Base-by-base conservation (phyloP, 2,888 invertebrate genomes). In the Agapetus fuscipes region DNA sequence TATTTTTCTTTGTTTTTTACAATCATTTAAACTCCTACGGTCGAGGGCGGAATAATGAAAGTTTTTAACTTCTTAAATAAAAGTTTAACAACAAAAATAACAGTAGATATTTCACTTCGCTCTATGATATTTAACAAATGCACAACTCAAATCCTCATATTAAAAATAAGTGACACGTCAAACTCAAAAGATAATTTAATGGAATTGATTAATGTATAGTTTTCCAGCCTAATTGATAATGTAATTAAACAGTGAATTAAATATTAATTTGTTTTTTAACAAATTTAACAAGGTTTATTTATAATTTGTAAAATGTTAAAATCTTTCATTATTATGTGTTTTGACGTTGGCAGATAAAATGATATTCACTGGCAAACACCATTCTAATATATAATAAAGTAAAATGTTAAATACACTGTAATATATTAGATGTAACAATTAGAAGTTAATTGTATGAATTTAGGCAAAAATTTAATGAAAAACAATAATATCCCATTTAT, bases 331-430 rank as follows among this genome's bases (percentile, higher is more conserved):
- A n/a, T n/a, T n/a, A n/a, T n/a, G n/a, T n/a, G n/a, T n/a, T n/a
- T n/a, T n/a, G n/a, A 31, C 36, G 24, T 39, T 34, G 51, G 55
- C 57, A 53, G 58, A 61, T 64, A 68, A 69, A 67, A 61, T 61
- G 68, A 50, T 66, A 60, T 49, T 52, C 54, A 56, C 63, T 56
- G 66, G 66, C 57, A 70, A 70, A 70, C 70, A 70, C 70, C 69
- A 70, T 58, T 58, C 54, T 62, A 62, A 60, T 57, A 51, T 59
- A 61, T 62, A 62, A 60, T 57, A 51, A 59, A 61, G 64, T 57
- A 61, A 62, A 61, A 56, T 58, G 44, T 45, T 47, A 20, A 20
- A 47, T 47, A 46, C 35, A 34, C 11, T 46, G 46, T 46, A 46
- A 37, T 40, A 46, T 44, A 44, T 28, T 42, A 42, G 39, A 37